Conservation (phyloP, 2,113 vertebrate genomes). For the Aegithalos caudatus region DNA sequence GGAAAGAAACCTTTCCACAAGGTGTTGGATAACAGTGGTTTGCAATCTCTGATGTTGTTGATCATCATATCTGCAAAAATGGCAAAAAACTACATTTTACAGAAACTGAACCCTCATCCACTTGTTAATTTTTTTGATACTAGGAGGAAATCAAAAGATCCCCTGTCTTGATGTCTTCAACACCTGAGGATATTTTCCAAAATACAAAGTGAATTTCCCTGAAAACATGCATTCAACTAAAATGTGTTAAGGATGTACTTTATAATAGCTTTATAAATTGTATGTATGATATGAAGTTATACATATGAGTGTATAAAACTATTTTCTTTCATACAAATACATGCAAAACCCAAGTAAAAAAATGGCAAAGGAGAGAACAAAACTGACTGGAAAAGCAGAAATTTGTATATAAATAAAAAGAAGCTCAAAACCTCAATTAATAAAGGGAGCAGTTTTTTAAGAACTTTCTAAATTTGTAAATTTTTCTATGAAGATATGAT, state of each 20-base stretch:
- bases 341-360: background rate
- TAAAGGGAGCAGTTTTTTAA: background rate
- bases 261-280: background rate
- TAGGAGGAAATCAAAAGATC: background rate
- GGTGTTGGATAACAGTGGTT: background rate
- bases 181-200: background rate
- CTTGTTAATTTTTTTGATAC: background rate
- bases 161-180: background rate
- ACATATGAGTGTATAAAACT: background rate
- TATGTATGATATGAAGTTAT: background rate
- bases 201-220: background rate
- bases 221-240: background rate
- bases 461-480: background rate
- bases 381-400: background rate
- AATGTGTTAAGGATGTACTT: background rate
- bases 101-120: background rate
- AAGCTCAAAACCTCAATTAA: background rate
- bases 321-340: background rate
- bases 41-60: background rate
- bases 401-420: background rate
- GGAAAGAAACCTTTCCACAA: background rate
- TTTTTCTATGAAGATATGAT: background rate
- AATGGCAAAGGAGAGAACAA: background rate
- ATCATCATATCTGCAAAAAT: background rate
- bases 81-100: background rate